Percentiles rank a stretch among this genome's conserved stretches.
Evolutionary conservation across 2,888 invertebrate genomes (phyloP).

Genomic region (Stenchaetothrips biformis): DNA sequence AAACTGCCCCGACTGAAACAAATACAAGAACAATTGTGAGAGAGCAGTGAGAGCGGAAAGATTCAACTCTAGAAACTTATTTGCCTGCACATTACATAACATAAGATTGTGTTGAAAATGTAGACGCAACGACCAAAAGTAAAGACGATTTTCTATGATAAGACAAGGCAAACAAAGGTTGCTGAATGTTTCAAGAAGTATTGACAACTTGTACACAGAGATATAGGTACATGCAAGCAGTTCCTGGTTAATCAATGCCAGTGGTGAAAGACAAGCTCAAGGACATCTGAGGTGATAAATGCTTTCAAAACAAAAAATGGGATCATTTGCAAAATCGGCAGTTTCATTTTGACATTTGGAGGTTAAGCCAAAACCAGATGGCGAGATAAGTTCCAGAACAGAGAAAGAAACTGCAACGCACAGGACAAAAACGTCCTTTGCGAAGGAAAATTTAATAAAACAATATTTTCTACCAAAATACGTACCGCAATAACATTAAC

Average conservation of each 20-base stretch:
- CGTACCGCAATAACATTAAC: constrained; percentile 99
- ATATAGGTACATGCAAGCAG: too few species aligned
- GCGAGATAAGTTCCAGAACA: not conserved
- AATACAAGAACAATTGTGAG: not conserved
- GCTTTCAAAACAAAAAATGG: not conserved
- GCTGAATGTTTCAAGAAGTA: too few species aligned
- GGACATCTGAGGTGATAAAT: not conserved
- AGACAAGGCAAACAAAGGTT: too few species aligned
- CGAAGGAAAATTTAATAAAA: not conserved
- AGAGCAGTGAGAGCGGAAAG: not conserved
- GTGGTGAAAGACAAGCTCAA: constrained; percentile 32
- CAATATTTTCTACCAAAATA: constrained; percentile 40
- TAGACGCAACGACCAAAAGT: not conserved
- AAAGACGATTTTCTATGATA: not conserved
- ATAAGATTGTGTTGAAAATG: too few species aligned
- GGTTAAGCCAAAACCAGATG: constrained; percentile 8
- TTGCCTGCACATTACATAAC: too few species aligned
- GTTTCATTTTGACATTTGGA: not conserved
- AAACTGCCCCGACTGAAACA: constrained; percentile 92
- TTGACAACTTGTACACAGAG: too few species aligned
- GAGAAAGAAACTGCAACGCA: not conserved
- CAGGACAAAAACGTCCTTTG: constrained; percentile 29
- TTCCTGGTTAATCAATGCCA: too few species aligned
- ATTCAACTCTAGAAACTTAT: not conserved
- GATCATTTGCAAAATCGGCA: constrained; percentile 11